phyloP scores from a whole-genome alignment of 1,140 invertebrate species.

The Cecropterus lyciades region DNA sequence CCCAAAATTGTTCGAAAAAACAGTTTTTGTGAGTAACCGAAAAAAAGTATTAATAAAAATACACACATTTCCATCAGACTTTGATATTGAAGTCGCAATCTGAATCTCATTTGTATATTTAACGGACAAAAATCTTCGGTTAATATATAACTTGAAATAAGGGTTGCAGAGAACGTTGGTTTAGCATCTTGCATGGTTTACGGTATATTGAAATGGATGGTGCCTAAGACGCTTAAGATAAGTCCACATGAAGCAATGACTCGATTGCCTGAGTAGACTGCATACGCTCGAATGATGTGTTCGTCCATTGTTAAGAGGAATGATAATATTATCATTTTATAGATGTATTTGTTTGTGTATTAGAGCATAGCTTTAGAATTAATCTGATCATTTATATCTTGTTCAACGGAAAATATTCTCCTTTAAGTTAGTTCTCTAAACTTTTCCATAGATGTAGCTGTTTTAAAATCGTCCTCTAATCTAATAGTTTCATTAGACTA shows the following conservation, averaged over 20 bases:
- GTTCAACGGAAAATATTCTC: constrained; percentile 32
- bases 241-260: constrained; percentile 71
- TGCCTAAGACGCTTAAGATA: constrained; percentile 39
- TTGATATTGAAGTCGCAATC: not conserved
- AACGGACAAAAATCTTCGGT: not conserved
- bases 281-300: constrained; percentile 82
- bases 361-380: constrained; percentile 49
- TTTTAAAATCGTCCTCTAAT: constrained; percentile 41
- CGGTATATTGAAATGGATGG: constrained; percentile 24
- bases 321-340: constrained; percentile 72
- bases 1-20: not conserved
- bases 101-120: not conserved
- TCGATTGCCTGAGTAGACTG: constrained; percentile 77
- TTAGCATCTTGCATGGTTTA: not conserved
- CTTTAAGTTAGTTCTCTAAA: constrained; percentile 37
- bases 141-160: not conserved
- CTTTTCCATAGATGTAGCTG: constrained; percentile 40
- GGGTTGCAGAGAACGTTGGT: constrained; percentile 1
- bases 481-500: constrained; percentile 42
- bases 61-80: too few species aligned
- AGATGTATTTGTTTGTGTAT: constrained; percentile 71
- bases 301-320: constrained; percentile 77
- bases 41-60: too few species aligned
- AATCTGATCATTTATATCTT: constrained; percentile 36
- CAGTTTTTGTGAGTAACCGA: too few species aligned